Evolutionary conservation across 1,140 invertebrate genomes (phyloP).

Genomic region (Pygmarrhopalites habei): DNA sequence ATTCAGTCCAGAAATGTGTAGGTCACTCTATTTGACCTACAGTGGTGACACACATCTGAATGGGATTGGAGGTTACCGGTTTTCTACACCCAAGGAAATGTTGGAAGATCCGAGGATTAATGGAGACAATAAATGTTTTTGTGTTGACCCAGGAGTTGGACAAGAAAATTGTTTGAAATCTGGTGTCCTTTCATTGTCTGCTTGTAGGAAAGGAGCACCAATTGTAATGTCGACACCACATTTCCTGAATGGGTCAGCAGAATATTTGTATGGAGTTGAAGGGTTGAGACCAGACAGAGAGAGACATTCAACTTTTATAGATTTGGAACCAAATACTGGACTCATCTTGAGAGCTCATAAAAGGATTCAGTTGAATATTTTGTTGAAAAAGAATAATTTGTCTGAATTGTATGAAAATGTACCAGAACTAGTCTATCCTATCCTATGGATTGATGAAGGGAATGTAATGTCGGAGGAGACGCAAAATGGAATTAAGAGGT

Average conservation of each 20-base stretch:
- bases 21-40: slow-evolving; percentile 56
- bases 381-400: slow-evolving; percentile 43
- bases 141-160: slow-evolving; percentile 51
- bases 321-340: not conserved
- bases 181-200: slow-evolving; percentile 60
- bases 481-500: not conserved
- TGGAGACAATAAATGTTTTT: slow-evolving; percentile 64
- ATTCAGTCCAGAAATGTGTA: slow-evolving; percentile 42
- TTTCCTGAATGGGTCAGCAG: not conserved
- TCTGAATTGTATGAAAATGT: slow-evolving; percentile 45
- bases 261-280: not conserved
- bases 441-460: slow-evolving; percentile 54
- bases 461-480: not conserved
- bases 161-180: slow-evolving; percentile 57
- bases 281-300: not conserved
- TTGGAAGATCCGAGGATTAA: slow-evolving; percentile 61
- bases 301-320: not conserved
- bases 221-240: not conserved
- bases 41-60: slow-evolving; percentile 52
- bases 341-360: not conserved
- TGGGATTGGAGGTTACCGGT: slow-evolving; percentile 61
- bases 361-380: slow-evolving; percentile 19
- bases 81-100: slow-evolving; percentile 46
- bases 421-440: slow-evolving; percentile 48
- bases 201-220: slow-evolving; percentile 46